phyloP scores from a whole-genome alignment of 2,888 invertebrate species.

The Hydraecia micacea region DNA sequence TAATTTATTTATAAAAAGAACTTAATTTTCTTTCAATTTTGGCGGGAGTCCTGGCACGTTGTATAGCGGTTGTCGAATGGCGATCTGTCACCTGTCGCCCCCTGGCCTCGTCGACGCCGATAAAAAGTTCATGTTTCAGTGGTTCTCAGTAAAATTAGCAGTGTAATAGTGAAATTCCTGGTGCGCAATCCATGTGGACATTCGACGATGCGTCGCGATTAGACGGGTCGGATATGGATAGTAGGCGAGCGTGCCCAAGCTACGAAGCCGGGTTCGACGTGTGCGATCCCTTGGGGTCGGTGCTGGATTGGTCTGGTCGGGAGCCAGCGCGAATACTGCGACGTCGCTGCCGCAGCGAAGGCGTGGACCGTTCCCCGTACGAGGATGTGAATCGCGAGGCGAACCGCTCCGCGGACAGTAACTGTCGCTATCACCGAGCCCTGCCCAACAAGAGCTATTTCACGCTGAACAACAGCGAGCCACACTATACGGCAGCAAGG shows the following conservation, averaged over 20 bases:
- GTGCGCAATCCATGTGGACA: constrained; percentile 83
- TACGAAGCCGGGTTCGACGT: constrained; percentile 88
- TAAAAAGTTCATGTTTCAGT: constrained; percentile 80
- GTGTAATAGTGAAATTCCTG: constrained; percentile 84
- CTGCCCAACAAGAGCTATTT: constrained; percentile 84
- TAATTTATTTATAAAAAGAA: constrained; percentile 76
- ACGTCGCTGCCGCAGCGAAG: constrained; percentile 88
- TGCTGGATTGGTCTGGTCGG: constrained; percentile 83
- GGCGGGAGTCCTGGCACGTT: constrained; percentile 87
- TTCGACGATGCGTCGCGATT: constrained; percentile 84
- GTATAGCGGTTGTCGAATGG: constrained; percentile 79
- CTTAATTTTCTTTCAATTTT: constrained; percentile 82
- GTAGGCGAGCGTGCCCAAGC: constrained; percentile 84
- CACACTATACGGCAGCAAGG: constrained; percentile 70
- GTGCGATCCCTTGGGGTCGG: constrained; percentile 85
- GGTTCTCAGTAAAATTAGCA: constrained; percentile 84
- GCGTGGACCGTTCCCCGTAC: constrained; percentile 87
- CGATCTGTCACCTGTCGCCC: constrained; percentile 85
- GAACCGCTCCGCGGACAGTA: constrained; percentile 78
- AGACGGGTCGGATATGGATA: constrained; percentile 86
- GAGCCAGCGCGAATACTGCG: constrained; percentile 85
- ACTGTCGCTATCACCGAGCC: constrained; percentile 74
- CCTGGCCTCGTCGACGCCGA: constrained; percentile 81
- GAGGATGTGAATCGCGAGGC: constrained; percentile 84
- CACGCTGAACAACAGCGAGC: constrained; percentile 82